These are phyloP conservation scores for Vicugna pacos DNA, from an alignment of 2,113 vertebrate species.

Conservation along the genomic window DNA sequence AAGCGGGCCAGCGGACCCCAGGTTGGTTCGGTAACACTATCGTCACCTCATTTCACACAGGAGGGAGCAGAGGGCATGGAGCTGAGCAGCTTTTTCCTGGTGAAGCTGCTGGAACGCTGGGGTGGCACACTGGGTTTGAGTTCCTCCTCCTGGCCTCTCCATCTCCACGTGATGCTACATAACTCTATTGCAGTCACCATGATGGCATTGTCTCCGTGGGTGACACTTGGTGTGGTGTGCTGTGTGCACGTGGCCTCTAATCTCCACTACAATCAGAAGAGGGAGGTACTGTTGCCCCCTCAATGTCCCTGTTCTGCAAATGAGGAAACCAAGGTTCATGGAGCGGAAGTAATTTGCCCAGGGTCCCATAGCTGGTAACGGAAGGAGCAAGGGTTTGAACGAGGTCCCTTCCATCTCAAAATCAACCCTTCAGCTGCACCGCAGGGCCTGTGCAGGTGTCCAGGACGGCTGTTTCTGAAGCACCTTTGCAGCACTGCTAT, in stretches of 20 bases:
- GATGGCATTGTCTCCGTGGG: accelerated
- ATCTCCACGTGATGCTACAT: accelerated
- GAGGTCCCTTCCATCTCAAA: background rate
- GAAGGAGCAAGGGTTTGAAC: background rate
- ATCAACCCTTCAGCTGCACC: background rate
- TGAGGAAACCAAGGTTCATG: background rate
- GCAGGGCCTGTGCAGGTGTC: background rate
- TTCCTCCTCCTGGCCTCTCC: background rate
- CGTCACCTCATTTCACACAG: accelerated
- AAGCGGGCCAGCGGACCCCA: background rate
- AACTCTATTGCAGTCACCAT: accelerated
- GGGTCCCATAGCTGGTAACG: background rate
- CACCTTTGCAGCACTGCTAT: background rate
- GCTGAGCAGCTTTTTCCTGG: background rate
- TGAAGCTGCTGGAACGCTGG: accelerated
- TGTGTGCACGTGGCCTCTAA: accelerated
- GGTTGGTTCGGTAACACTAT: background rate
- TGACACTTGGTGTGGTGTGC: background rate
- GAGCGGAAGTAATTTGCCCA: background rate
- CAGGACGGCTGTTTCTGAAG: background rate
- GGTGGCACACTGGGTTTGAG: background rate
- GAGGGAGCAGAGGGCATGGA: accelerated
- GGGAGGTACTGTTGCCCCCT: background rate
- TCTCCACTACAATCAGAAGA: background rate
- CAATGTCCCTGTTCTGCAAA: background rate